Base-by-base conservation (phyloP, 2,888 invertebrate species). In the Druceiella hillmani region DNA sequence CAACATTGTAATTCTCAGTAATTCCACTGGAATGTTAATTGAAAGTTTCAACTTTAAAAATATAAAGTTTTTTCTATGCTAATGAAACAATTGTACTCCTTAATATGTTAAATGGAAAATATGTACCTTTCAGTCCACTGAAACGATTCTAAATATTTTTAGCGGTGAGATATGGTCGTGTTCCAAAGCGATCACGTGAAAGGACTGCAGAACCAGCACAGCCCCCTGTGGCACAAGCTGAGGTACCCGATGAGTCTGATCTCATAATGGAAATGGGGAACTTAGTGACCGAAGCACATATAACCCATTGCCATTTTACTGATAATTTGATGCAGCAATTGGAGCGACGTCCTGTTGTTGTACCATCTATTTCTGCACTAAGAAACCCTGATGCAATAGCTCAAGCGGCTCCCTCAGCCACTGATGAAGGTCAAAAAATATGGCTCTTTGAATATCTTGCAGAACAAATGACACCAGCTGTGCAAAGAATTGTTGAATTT, bases 111-210 rank as follows among this genome's bases (percentile, higher is more conserved):
- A 28, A 25, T 14, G 36, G 5, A 3, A 32, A 17, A 20, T 17
- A 2, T 17, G 9, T 11, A 16, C 6, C 12, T n/a, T 22, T 22
- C n/a, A 22, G n/a, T 7, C n/a, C 22, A n/a, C 7, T 13, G 6
- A 34, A 42, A 45, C 14, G 10, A 27, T 29, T 20, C 36, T 33
- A 43, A 49, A 54, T 49, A 46, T 25, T 30, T 22, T 34, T 40
- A 93, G 93, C 94, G 58, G 95, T 95, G 48, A 78, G 95, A 59
- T 97, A 97, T 76, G 95, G 97, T 50, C 80, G 95, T 49, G 94
- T 94, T 52, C 95, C 97, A 47, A 97, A 95, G 67, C 77, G 93
- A 53, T 83, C 91, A 42, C 79, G 92, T 52, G 93, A 92, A 63
- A 77, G 83, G 48, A 38, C 33, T 20, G 30, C 26, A 28, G 44